Conservation (phyloP, 2,797 vertebrate species). For the Spinus pinus region DNA sequence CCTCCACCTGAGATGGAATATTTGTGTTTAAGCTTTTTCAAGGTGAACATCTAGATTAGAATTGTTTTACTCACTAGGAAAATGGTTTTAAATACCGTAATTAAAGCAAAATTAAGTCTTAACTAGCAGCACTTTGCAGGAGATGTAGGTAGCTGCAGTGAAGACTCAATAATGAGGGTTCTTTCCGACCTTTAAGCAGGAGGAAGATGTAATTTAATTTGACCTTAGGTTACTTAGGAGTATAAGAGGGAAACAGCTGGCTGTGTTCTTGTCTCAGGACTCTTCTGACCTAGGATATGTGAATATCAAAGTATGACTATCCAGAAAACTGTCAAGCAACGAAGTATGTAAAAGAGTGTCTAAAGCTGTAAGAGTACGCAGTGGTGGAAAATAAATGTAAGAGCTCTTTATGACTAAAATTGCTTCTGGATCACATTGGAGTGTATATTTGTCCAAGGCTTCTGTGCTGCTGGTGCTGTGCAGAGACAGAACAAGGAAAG, state of each 20-base stretch:
- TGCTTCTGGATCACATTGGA: not conserved
- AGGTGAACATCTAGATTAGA: not conserved
- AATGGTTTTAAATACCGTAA: not conserved
- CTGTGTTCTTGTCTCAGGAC: not conserved
- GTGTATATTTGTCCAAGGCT: not conserved
- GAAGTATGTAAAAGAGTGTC: not conserved
- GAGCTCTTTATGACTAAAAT: not conserved
- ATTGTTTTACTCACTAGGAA: not conserved
- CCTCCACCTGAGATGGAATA: not conserved
- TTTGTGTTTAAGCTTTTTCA: not conserved
- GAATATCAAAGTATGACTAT: not conserved
- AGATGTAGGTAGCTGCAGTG: not conserved
- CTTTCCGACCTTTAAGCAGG: not conserved
- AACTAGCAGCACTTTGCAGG: rapidly evolving
- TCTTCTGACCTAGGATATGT: not conserved
- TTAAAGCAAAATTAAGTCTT: not conserved
- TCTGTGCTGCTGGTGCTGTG: not conserved
- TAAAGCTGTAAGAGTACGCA: not conserved
- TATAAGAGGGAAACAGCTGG: not conserved
- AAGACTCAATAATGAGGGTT: not conserved
- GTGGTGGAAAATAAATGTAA: not conserved
- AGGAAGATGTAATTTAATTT: not conserved
- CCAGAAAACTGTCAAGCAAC: rapidly evolving
- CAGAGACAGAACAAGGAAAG: not conserved
- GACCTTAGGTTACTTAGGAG: not conserved